Evolutionary conservation across 1,140 invertebrate genomes (phyloP).

Genomic region (Dinoponera quadriceps): DNA sequence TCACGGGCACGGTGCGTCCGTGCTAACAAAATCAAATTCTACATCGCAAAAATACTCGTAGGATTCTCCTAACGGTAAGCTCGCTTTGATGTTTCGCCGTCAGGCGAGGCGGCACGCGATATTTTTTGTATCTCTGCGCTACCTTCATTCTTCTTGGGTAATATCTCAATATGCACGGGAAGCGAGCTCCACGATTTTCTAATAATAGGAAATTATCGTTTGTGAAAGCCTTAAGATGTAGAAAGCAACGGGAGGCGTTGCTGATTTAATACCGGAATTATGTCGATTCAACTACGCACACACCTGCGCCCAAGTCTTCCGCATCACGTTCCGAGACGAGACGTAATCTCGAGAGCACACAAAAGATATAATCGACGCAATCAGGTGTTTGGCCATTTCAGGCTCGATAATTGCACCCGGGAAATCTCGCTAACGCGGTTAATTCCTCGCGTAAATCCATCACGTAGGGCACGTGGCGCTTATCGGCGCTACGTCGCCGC

Average conservation of each 20-base stretch:
- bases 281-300: neutral
- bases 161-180: neutral
- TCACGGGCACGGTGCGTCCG: neutral
- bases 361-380: constrained; percentile 34
- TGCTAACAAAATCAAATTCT: constrained; percentile 12
- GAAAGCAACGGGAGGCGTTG: no score
- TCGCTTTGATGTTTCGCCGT: neutral
- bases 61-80: neutral
- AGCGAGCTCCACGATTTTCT: neutral
- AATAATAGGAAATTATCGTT: no score
- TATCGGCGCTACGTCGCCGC: constrained; percentile 55
- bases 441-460: constrained; percentile 58
- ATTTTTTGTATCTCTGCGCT: neutral
- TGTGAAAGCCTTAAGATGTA: no score
- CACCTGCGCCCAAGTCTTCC: neutral
- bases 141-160: neutral
- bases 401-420: constrained; percentile 46
- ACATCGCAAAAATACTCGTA: neutral
- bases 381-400: constrained; percentile 51
- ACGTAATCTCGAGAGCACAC: neutral
- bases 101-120: neutral
- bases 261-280: neutral
- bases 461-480: constrained; percentile 50
- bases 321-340: no score
- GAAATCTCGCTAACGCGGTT: constrained; percentile 60